Evolutionary conservation across 2,888 invertebrate species (phyloP).

Genomic region (Perithous albicinctus): DNA sequence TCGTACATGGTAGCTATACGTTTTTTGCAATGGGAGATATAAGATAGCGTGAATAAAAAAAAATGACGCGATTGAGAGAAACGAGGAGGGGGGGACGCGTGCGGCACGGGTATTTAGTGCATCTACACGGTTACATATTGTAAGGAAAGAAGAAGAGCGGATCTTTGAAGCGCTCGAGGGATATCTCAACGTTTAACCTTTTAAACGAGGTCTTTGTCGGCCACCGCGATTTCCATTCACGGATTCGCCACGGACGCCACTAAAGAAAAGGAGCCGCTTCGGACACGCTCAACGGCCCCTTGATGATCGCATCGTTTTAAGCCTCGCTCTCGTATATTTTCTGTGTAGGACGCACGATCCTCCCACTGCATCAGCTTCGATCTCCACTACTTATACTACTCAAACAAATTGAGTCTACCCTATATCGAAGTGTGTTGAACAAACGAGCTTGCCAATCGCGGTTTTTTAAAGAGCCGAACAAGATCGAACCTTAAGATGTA

Average conservation of each 20-base stretch:
- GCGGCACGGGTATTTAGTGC: slow-evolving; percentile 44
- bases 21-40: slow-evolving; percentile 1
- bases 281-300: slow-evolving; percentile 63
- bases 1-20: background rate
- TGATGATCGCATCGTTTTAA: slow-evolving; percentile 60
- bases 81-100: background rate
- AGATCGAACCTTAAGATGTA: slow-evolving; percentile 22
- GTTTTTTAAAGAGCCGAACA: background rate
- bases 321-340: slow-evolving; percentile 58
- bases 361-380: slow-evolving; percentile 45
- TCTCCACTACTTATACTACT: slow-evolving; percentile 46
- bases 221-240: slow-evolving; percentile 83
- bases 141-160: slow-evolving; percentile 34
- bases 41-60: slow-evolving; percentile 12
- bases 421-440: slow-evolving; percentile 19
- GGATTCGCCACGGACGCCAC: slow-evolving; percentile 80
- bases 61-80: slow-evolving; percentile 13
- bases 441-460: slow-evolving; percentile 31
- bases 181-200: slow-evolving; percentile 80
- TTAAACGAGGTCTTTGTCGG: slow-evolving; percentile 82
- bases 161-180: slow-evolving; percentile 62
- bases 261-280: slow-evolving; percentile 70
- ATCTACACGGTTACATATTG: slow-evolving; percentile 35
- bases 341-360: slow-evolving; percentile 44
- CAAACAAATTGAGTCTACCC: slow-evolving; percentile 43